Base-by-base conservation (phyloP, 2,113 vertebrate species). In the Rhombomys opimus region DNA sequence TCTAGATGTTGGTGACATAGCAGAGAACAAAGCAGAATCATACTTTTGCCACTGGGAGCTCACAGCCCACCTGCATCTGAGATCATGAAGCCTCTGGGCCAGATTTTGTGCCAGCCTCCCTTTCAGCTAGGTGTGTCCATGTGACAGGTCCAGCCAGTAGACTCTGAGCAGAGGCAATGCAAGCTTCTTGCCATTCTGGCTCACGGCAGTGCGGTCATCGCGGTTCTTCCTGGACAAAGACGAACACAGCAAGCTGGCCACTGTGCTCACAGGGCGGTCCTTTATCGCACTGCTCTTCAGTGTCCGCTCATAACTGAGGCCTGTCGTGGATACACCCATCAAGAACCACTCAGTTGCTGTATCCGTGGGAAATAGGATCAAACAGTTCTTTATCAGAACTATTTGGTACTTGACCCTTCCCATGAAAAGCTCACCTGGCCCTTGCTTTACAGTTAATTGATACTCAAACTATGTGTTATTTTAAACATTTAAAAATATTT, bases 261-360 rank as follows among this genome's bases (percentile, higher is more conserved):
- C 54, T 38, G 15, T 30, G 81, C 52, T 38, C 41, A 12, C 63
- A 17, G 2, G 14, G 18, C 0, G 2, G 50, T 2, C 10, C n/a
- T 75, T 46, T 68, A 2, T 50, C 35, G 4, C 38, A 9, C 46
- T n/a, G 72, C 25, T 9, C 81, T 14, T 50, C 50, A 84, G 9
- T 68, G 67, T 30, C 8, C 15, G 54, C 5, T 0, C 1, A 32
- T 59, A 70, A 14, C 13, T 0, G 7, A 86, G 18, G 17, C n/a
- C 23, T 22, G 14, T 22, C 27, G 5, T 17, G 80, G 65, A 73
- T 82, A 77, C 0, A 9, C 13, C 7, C 2, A 1, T 85, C 67
- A 46, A 85, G 76, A 77, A 52, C 23, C 46, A 10, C 61, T 59
- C 5, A 4, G 27, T 32, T 23, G 32, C 27, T 32, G 1, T 8